Percentiles rank a stretch among this genome's conserved stretches.
Conservation (phyloP, 2,113 vertebrate species). For the Zosterops japonicus region DNA sequence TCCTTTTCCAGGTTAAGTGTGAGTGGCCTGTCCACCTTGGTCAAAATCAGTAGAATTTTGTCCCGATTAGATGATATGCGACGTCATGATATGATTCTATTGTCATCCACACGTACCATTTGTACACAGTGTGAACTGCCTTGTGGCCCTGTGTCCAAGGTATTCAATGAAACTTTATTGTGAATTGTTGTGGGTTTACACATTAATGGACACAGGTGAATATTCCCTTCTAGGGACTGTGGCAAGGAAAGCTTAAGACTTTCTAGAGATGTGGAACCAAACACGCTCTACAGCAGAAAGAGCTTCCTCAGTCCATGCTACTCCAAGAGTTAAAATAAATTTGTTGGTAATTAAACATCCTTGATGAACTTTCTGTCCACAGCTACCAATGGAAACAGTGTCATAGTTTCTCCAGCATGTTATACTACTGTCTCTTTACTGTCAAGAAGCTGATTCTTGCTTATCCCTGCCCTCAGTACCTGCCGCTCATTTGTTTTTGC, state of each 20-base stretch:
- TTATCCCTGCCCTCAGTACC: background rate
- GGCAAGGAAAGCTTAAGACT: background rate
- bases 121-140: rapidly evolving
- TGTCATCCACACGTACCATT: background rate
- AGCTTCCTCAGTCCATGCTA: background rate
- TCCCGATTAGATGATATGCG: too few species aligned
- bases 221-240: background rate
- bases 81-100: background rate
- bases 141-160: too few species aligned
- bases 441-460: background rate
- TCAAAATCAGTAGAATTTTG: background rate
- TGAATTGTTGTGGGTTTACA: background rate
- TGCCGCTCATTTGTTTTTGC: background rate
- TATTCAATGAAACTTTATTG: background rate
- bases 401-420: background rate
- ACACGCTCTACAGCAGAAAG: rapidly evolving
- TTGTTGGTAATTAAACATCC: background rate
- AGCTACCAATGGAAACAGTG: background rate
- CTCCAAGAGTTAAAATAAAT: background rate
- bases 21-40: too few species aligned
- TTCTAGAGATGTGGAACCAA: background rate
- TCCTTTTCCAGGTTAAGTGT: background rate
- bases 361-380: background rate
- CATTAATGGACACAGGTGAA: background rate
- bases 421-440: background rate